Base-by-base conservation (phyloP, 2,797 vertebrate species). In the Streptopelia turtur region DNA sequence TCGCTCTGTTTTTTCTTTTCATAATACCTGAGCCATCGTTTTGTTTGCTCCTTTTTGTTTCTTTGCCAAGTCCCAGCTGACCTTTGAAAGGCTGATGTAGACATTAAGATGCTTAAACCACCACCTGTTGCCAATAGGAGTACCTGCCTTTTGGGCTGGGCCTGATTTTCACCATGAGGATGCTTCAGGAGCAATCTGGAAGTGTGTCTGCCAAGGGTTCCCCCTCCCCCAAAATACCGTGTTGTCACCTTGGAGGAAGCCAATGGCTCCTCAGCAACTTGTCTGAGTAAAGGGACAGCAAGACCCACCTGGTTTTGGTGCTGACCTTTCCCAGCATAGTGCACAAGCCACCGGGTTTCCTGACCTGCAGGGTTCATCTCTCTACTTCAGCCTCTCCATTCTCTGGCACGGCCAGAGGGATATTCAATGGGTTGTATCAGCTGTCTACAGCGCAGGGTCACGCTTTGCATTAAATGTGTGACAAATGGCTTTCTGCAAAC, bases 401-500 rank as follows among this genome's bases (percentile, higher is more conserved):
- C 41, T 30, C 25, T 43, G 45, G 41, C 16, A 3, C 13, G 41
- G 25, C 35, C 57, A 27, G 64, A 3, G 23, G 37, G 23, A 15
- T 11, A 9, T 21, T 52, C 43, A 5, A 0, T 2, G 31, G 39
- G 39, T 47, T 30, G 24, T 50, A 20, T 1, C 2, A 13, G 31
- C 45, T 85, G 45, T n/a, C 47, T 15, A 2, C 2, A 5, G 27
- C 5, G 10, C 2, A 3, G 56, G 50, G 31, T 9, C 59, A 24
- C 13, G 0, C 28, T 16, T 28, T 10, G 45, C 0, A 0, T 33
- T n/a, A 3, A 6, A 47, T 14, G 24, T 16, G 41, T 33, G 31
- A 14, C 0, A 0, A 61, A 27, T 3, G 22, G 70, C 31, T 64
- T 43, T 43, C 89, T 84, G 39, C 33, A 35, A 21, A 49, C 0